Evolutionary conservation across 2,888 invertebrate species (phyloP), one percentile per base, ranked within the genome.

Genomic region (Aspidapion aeneum): DNA sequence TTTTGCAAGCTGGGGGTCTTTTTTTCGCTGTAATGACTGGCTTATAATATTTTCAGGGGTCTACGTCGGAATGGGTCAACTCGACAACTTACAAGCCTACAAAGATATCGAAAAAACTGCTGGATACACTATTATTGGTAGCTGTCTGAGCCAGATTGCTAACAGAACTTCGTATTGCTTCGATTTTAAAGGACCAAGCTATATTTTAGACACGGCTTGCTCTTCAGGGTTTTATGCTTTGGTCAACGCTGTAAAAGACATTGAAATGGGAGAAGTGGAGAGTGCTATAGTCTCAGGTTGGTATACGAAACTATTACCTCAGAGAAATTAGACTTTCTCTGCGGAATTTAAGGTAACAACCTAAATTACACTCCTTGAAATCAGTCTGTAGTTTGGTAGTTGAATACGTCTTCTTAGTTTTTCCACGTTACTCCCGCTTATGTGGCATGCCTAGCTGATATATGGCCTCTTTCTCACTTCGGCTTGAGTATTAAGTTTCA

Each of bases 171-270:
- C 74, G 1, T 73, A 68, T 58, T 63, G 60, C 51, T 74, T 72
- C 61, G 73, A 74, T 57, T 69, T 74, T 21, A 69, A 69, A 62
- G 74, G 74, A 5, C 73, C 74, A 18, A 74, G 73, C 63, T 71
- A 67, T 55, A 49, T 66, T 2, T 1, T 73, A 21, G 73, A 74
- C 55, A 72, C 73, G 12, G 74, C 71, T 0, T 74, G 74, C 57
- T 72, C 73, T 1, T 71, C 70, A 48, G 68, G 69, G 18, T 58
- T 73, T 16, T 67, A 65, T 55, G 71, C 68, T 18, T 64, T 74
- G 3, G 65, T 66, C 9, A 66, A 69, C 58, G 73, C 74, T 2
- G 17, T 72, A 5, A 66, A 68, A 7, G 71, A 68, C 18, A 60
- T 71, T n/a, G 60, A 63, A 19, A 56, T 22, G 2, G 70, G 69